Evolutionary conservation across 2,113 vertebrate genomes (phyloP).

Genomic region (Nettapus auritus): DNA sequence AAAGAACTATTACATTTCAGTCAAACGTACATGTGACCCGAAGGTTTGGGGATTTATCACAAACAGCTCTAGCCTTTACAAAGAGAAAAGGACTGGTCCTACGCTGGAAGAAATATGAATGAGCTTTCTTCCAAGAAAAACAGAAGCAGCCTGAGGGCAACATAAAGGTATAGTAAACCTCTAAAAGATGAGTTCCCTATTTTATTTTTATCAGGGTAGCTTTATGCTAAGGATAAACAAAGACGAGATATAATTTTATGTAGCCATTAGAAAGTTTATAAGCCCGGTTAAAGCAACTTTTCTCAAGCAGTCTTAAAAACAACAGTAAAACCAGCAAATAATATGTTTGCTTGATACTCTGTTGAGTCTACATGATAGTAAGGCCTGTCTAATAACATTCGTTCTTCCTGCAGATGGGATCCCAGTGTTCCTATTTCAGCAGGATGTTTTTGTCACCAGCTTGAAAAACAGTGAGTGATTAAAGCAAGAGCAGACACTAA

Average conservation of each 20-base stretch:
- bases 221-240: slow-evolving; percentile 42
- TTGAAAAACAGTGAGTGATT: slow-evolving; percentile 43
- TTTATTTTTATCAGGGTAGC: slow-evolving; percentile 27
- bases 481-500: background rate
- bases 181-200: slow-evolving; percentile 8
- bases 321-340: slow-evolving; percentile 11
- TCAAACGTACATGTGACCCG: background rate
- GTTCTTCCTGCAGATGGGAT: slow-evolving; percentile 17
- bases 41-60: slow-evolving; percentile 7
- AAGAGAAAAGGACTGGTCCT: background rate
- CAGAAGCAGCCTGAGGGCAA: background rate
- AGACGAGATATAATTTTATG: slow-evolving; percentile 40
- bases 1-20: background rate
- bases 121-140: slow-evolving; percentile 9
- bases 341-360: background rate
- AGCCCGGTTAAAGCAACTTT: slow-evolving; percentile 16
- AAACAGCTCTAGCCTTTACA: background rate
- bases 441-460: slow-evolving; percentile 44
- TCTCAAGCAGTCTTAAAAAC: slow-evolving; percentile 14
- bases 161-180: slow-evolving; percentile 36
- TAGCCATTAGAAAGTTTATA: slow-evolving; percentile 13
- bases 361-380: accelerated
- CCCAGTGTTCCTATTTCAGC: slow-evolving; percentile 13
- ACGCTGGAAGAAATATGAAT: slow-evolving; percentile 33
- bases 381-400: background rate